These are phyloP conservation scores for Acanthoscelides obtectus DNA, from an alignment of 2,888 invertebrate species.

Conservation along the genomic window DNA sequence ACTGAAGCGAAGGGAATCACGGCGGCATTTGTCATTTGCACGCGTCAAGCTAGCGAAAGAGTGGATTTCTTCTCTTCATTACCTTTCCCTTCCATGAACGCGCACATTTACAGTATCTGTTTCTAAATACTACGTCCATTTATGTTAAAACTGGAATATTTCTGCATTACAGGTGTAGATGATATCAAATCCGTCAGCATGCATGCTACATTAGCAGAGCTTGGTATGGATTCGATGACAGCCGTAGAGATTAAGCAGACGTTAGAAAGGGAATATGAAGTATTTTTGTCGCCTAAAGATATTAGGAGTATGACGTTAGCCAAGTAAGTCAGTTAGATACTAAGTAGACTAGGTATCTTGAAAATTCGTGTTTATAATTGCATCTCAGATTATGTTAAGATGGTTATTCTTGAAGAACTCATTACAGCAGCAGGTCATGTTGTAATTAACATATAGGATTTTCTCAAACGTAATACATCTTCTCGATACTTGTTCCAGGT, in stretches of 20 bases:
- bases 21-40: no score
- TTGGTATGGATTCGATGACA: slow-evolving; percentile 97
- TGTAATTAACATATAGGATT: background rate
- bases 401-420: no score
- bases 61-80: no score
- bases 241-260: slow-evolving; percentile 94
- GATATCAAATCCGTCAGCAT: slow-evolving; percentile 67
- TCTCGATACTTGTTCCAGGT: no score
- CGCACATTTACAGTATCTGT: no score
- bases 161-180: slow-evolving; percentile 13
- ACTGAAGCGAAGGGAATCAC: no score
- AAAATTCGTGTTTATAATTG: no score
- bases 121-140: no score
- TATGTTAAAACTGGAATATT: slow-evolving; percentile 47
- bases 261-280: slow-evolving; percentile 82
- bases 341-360: background rate
- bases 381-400: no score
- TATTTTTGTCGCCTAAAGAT: slow-evolving; percentile 81
- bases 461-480: background rate
- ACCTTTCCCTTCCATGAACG: no score
- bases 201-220: slow-evolving; percentile 74
- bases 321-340: slow-evolving; percentile 43
- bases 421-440: no score
- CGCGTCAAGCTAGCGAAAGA: no score
- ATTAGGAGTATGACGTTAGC: slow-evolving; percentile 76